Base-by-base conservation (phyloP, 2,113 vertebrate species). In the Scomber japonicus region DNA sequence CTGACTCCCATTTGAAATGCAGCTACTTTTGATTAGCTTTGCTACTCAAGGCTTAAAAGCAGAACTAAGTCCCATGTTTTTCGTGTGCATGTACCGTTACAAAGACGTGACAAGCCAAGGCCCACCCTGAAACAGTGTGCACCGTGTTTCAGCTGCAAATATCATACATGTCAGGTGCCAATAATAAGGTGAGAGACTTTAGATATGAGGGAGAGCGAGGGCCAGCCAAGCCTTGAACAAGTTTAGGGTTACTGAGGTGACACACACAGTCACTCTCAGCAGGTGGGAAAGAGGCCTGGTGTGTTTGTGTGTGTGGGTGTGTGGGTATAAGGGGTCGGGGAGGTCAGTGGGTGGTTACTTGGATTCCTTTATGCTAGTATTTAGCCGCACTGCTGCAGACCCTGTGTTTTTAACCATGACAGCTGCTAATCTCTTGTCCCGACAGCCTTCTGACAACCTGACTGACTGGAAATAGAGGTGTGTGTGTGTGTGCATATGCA, bases 381-480 rank as follows among this genome's bases (percentile, higher is more conserved):
- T 90, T 86, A 88, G 85, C 77, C 45, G 27, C 9, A 56, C 51
- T 11, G 76, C 67, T 61, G 53, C 82, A 81, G 53, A 75, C 55
- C 57, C 51, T 84, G 83, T 88, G 83, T 87, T 89, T 84, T 91
- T 75, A 73, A 63, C 60, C 66, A 44, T 83, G 88, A 86, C 91
- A 91, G 90, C 87, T 92, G 88, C 66, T 90, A 85, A 90, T 87
- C 78, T 87, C 62, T 63, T 1, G 50, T 71, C 54, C 54, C 21
- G 35, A 65, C 60, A 0, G 31, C 49, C 45, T 55, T 24, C 76
- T 48, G 70, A 86, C 67, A 72, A 82, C 78, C 71, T 61, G 62
- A 72, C 61, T 67, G 55, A 68, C 82, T 85, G 77, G 74, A 90
- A 86, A 84, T 67, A 59, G 71, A 78, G 30, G 68, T 7, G 31